These are phyloP conservation scores for Sinelater perroti DNA, from an alignment of 2,888 invertebrate species.

Conservation along the genomic window DNA sequence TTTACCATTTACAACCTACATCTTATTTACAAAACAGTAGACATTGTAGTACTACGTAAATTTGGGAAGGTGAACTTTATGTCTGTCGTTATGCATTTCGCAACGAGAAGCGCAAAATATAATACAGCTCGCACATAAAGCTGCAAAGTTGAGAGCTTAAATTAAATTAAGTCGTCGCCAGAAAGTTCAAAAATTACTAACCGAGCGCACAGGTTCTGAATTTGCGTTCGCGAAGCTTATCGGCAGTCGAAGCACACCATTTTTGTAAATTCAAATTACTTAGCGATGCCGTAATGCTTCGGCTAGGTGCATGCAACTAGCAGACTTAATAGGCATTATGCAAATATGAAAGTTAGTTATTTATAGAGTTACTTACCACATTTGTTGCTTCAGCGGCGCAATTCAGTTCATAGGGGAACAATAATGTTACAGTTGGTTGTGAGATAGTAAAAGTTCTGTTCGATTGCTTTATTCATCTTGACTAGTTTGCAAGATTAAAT, in stretches of 20 bases:
- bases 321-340: slow-evolving; percentile 7
- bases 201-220: too few relatives aligned
- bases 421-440: too few relatives aligned
- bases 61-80: background rate
- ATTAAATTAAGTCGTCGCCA: too few relatives aligned
- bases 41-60: background rate
- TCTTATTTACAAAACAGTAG: background rate
- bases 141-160: too few relatives aligned
- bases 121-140: too few relatives aligned
- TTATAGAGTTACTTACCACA: slow-evolving; percentile 1
- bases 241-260: too few relatives aligned
- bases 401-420: background rate
- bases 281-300: background rate
- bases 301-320: background rate
- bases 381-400: slow-evolving; percentile 3
- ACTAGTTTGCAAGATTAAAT: too few relatives aligned
- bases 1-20: background rate
- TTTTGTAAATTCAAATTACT: too few relatives aligned
- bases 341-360: slow-evolving; percentile 2
- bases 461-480: too few relatives aligned
- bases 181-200: too few relatives aligned
- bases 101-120: background rate
- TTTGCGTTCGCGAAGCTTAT: too few relatives aligned
- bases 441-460: too few relatives aligned
- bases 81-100: background rate